Base-by-base conservation (phyloP, 2,797 vertebrate species). In the Diplodus sargus region DNA sequence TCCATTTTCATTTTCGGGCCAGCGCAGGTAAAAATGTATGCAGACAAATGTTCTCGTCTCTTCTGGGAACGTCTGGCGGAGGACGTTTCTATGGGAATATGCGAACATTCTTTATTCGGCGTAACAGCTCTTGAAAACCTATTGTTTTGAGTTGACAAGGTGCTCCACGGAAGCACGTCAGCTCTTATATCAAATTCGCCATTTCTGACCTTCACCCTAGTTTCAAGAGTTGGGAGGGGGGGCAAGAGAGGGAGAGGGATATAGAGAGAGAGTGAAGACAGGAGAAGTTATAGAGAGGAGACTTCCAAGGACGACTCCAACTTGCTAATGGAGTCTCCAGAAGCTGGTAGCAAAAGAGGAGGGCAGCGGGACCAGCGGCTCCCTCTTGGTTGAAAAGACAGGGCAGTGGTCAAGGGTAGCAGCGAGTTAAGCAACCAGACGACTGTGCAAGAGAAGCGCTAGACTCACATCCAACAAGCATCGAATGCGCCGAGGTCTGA, bases 61-160 rank as follows among this genome's bases (percentile, higher is more conserved):
- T 95, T 93, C 81, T 87, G 95, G 94, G 94, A 95, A 90, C 70
- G 86, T 93, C 90, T 88, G 68, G 86, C 25, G 48, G 87, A 89
- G 89, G 90, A 91, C 88, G 89, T 89, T 92, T 94, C 93, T 87
- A 84, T 84, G 90, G 93, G 91, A 95, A 93, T 94, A 95, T 88
- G 89, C 76, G 79, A 90, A 90, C 89, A 84, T 91, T 94, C 87
- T 91, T 92, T 93, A 93, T 94, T 87, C 75, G 76, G 81, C 76
- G 74, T 91, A 91, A 94, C 90, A 88, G 89, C 88, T 91, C 86
- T 88, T 64, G 92, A 91, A 91, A 91, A 93, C 89, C 94, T 93
- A 94, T 95, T 95, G 95, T 95, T 95, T 94, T 91, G 92, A 89
- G 91, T 89, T 95, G 94, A 95, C 94, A 95, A 93, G 94, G 93